These are phyloP conservation scores for Pipistrellus nathusii DNA, from an alignment of 2,797 vertebrate genomes.

Conservation along the genomic window DNA sequence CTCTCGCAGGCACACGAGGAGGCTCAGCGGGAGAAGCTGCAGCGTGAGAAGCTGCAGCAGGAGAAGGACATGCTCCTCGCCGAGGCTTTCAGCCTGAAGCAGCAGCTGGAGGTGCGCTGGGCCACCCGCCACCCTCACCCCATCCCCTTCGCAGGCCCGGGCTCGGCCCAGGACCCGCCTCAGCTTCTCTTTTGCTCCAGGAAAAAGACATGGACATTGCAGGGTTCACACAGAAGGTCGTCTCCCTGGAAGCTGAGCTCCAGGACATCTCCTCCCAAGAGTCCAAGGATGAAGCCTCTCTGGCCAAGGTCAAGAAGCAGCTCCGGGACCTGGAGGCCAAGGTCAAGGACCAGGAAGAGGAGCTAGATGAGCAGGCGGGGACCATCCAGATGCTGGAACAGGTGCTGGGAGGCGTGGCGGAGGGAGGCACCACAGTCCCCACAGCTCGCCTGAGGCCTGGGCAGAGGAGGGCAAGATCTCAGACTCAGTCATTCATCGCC, in stretches of 20 bases:
- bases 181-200: constrained; percentile 84
- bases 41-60: constrained; percentile 93
- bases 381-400: constrained; percentile 98
- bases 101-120: constrained; percentile 93
- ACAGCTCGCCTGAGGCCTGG: neutral
- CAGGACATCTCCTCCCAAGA: constrained; percentile 98
- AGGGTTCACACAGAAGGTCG: constrained; percentile 92
- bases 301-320: constrained; percentile 97
- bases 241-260: constrained; percentile 95
- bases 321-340: constrained; percentile 96
- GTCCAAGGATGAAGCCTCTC: constrained; percentile 96
- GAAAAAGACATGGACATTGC: constrained; percentile 95
- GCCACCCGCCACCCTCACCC: accelerated
- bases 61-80: constrained; percentile 95
- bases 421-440: neutral
- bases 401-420: constrained; percentile 86
- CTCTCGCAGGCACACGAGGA: constrained; percentile 94
- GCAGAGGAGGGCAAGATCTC: neutral
- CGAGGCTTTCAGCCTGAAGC: constrained; percentile 93
- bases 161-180: accelerated
- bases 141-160: accelerated
- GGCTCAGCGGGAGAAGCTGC: constrained; percentile 93
- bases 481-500: neutral
- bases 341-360: constrained; percentile 98
- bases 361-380: constrained; percentile 98